Percentiles rank a stretch among this genome's conserved stretches.
Evolutionary conservation across 2,113 vertebrate genomes (phyloP).

Genomic region (Spilogale gracilis): DNA sequence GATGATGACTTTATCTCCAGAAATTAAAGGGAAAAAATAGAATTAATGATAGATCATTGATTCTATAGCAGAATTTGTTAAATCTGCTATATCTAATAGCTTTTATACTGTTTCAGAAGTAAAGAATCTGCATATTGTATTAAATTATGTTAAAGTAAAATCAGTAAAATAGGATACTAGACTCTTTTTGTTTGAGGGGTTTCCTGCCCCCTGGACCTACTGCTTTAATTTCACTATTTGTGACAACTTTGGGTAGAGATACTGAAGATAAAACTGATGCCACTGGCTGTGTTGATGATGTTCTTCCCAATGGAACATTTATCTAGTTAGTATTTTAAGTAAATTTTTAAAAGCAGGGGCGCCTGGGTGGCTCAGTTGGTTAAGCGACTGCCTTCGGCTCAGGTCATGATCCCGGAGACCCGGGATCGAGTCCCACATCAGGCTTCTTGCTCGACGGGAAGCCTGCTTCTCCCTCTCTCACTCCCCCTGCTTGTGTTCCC

Average conservation of each 20-base stretch:
- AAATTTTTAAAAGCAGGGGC: background rate
- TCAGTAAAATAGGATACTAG: background rate
- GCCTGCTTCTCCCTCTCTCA: too few relatives aligned
- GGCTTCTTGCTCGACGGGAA: too few relatives aligned
- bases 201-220: background rate
- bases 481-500: too few relatives aligned
- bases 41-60: constrained; percentile 26
- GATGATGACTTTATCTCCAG: background rate
- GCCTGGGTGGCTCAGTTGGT: too few relatives aligned
- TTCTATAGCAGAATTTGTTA: background rate
- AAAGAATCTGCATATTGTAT: constrained; percentile 14
- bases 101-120: background rate
- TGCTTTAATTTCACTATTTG: background rate
- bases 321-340: constrained; percentile 21
- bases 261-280: constrained; percentile 29
- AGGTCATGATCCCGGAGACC: too few relatives aligned
- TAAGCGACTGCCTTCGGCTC: too few relatives aligned
- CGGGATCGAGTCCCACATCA: too few relatives aligned
- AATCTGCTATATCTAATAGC: background rate
- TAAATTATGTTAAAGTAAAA: background rate
- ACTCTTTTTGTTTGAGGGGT: background rate
- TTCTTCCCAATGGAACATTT: background rate
- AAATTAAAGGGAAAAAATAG: constrained; percentile 34
- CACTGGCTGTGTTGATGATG: background rate
- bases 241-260: background rate